Evolutionary conservation across 2,113 vertebrate genomes (phyloP), one percentile per base, ranked within the genome.

Genomic region (Mellivora capensis): DNA sequence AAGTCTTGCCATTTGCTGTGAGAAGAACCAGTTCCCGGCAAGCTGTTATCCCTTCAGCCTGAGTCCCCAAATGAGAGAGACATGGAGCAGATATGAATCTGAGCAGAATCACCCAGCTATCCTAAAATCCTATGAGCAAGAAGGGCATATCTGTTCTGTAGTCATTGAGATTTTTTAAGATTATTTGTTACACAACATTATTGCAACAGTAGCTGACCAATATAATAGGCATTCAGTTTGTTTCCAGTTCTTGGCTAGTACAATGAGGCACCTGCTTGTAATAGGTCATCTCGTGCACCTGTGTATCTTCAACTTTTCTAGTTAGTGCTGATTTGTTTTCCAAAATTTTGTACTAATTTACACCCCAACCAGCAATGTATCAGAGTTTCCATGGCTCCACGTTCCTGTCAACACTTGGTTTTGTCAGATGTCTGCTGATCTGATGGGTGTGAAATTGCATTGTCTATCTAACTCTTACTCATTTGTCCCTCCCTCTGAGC

Each of bases 341-440:
- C 79, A 44, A 72, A 90, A 31, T 85, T 90, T 84, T 87, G 5
- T 84, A 31, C 20, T 57, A 87, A 95, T 87, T 94, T 87, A 59
- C 74, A 83, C 74, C 54, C 72, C 9, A 39, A 39, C 39, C 23
- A 37, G 80, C 37, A 39, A 64, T 79, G 42, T 37, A 62, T 84
- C 77, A 7, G 93, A 23, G 21, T 81, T 97, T 80, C 64, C 49
- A 0, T 64, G 83, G 74, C 18, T 77, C 61, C 52, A 21, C 7
- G 4, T 81, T 34, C 83, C 93, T 97, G 93, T 59, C 90, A 90
- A 59, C 42, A 76, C 84, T 96, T 92, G 84, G 59, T 79, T 96
- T 64, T 96, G 87, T 90, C 93, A 90, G 87, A 47, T 76, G 80
- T 94, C 96, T 95, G 81, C 49, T 80, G 59, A 82, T 37, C 52